phyloP scores from a whole-genome alignment of 2,113 vertebrate species.

The Oplegnathus fasciatus region DNA sequence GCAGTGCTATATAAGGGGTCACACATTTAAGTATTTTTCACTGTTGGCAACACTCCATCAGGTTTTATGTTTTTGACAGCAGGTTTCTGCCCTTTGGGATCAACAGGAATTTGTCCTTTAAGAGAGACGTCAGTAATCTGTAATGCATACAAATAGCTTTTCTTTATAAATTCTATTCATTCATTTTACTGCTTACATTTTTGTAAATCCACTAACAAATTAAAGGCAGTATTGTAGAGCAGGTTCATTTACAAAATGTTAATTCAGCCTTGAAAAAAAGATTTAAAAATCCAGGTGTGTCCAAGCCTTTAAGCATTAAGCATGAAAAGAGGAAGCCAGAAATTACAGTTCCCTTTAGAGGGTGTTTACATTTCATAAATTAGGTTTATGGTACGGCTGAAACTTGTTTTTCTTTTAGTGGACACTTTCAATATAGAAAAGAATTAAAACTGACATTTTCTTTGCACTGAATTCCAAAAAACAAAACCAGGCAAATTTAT shows the following conservation, averaged over 20 bases:
- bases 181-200: neutral
- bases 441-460: neutral
- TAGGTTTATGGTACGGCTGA: no score
- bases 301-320: neutral
- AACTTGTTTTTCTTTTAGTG: no score
- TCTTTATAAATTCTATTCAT: neutral
- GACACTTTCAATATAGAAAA: neutral
- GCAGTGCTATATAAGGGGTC: no score
- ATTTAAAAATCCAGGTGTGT: neutral
- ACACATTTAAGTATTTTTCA: no score
- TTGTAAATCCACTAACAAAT: neutral
- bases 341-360: neutral
- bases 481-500: neutral
- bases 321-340: neutral
- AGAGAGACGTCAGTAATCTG: no score
- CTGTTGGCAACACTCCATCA: no score
- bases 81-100: no score
- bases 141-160: no score
- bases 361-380: neutral
- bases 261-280: no score
- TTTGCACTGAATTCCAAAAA: neutral
- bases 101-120: no score
- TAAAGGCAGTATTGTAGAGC: neutral
- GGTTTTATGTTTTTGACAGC: no score
- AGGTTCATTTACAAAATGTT: neutral